Percentiles rank a stretch among this genome's conserved stretches.
Evolutionary conservation across 2,888 invertebrate genomes (phyloP).

Genomic region (Eilema griseolum): DNA sequence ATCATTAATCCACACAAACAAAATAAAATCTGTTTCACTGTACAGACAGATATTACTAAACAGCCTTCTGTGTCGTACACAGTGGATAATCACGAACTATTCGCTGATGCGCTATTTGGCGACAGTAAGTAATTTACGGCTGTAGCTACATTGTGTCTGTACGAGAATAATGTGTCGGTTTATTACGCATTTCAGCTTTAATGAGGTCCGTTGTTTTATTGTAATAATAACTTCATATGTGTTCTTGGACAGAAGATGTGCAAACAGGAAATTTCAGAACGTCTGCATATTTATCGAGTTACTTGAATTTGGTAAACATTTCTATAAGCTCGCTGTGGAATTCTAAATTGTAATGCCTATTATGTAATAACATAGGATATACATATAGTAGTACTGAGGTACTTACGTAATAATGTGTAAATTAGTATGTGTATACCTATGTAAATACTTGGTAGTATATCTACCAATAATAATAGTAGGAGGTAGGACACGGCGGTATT

Average conservation of each 20-base stretch:
- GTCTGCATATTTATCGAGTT: slow-evolving; percentile 9
- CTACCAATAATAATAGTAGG: too few species aligned
- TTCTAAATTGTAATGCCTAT: neutral
- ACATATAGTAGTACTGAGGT: too few species aligned
- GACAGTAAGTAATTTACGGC: slow-evolving; percentile 85
- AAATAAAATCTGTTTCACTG: neutral
- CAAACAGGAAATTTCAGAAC: slow-evolving; percentile 6
- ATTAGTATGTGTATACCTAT: too few species aligned
- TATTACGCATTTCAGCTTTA: slow-evolving; percentile 79
- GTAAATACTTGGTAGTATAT: too few species aligned
- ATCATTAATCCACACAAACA: too few species aligned
- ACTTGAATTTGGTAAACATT: neutral
- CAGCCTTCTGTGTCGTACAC: slow-evolving; percentile 44
- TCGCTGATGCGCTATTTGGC: slow-evolving; percentile 80
- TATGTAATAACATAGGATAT: neutral
- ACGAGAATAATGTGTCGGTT: slow-evolving; percentile 76
- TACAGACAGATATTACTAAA: neutral
- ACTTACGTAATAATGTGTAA: too few species aligned
- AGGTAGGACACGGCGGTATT: too few species aligned
- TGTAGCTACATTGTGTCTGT: slow-evolving; percentile 73
- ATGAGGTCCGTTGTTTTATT: slow-evolving; percentile 68
- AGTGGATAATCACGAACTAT: slow-evolving; percentile 72
- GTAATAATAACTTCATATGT: slow-evolving; percentile 32
- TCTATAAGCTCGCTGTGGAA: neutral
- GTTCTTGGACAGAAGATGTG: slow-evolving; percentile 22